phyloP scores from a whole-genome alignment of 2,797 vertebrate species.

The Taenioides sp. region DNA sequence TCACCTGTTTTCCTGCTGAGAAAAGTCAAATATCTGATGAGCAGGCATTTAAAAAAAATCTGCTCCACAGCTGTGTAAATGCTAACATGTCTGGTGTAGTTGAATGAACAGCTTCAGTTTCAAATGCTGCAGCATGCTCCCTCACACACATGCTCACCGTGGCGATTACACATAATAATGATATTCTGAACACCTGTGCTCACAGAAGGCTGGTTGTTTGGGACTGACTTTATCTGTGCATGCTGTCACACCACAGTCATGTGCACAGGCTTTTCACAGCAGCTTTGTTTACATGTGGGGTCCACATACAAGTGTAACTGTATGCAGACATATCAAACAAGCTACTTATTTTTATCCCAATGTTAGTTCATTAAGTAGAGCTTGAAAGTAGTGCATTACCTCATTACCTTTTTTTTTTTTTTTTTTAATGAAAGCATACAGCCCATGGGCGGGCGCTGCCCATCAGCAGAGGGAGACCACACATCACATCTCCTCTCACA shows the following conservation, averaged over 20 bases:
- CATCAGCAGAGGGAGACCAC: neutral
- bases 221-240: slow-evolving; percentile 4
- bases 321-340: neutral
- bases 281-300: slow-evolving; percentile 2
- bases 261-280: neutral
- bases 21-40: slow-evolving; percentile 6
- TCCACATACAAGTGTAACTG: neutral
- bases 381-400: neutral
- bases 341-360: neutral
- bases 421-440: slow-evolving; percentile 42
- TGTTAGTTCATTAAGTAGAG: neutral
- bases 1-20: neutral
- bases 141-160: neutral
- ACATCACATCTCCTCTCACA: slow-evolving; percentile 19
- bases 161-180: slow-evolving; percentile 11
- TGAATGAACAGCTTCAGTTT: slow-evolving; percentile 13
- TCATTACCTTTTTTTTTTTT: neutral
- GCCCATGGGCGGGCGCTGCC: slow-evolving; percentile 5
- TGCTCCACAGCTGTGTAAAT: slow-evolving; percentile 4
- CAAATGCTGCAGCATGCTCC: slow-evolving; percentile 1
- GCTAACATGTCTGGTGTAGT: neutral
- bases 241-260: neutral
- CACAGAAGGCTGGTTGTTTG: slow-evolving; percentile 3
- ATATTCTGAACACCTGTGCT: slow-evolving; percentile 16
- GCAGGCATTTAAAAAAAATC: neutral